Conservation (phyloP, 1,140 invertebrate genomes). For the Propsilocerus akamusi region DNA sequence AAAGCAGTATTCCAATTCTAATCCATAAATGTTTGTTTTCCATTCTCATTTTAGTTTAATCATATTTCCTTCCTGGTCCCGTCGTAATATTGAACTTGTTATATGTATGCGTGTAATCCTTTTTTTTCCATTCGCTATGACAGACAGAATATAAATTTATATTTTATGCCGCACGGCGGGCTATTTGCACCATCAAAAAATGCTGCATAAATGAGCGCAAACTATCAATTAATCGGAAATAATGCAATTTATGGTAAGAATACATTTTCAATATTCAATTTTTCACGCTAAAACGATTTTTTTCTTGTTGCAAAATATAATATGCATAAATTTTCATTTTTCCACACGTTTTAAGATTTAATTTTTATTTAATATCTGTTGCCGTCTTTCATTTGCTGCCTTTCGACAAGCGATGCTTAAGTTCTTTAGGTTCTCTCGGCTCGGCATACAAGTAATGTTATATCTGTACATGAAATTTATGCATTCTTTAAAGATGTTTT, state of each 20-base stretch:
- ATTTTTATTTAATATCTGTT: slow-evolving; percentile 1
- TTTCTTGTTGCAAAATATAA: neutral
- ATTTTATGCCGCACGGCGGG: neutral
- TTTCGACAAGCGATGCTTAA: no score
- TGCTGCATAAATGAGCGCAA: neutral
- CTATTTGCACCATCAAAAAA: neutral
- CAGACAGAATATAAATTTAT: neutral
- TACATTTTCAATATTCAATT: slow-evolving; percentile 4
- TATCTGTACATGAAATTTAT: neutral
- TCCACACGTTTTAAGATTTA: slow-evolving; percentile 4
- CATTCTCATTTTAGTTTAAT: slow-evolving; percentile 3
- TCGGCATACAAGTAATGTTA: no score
- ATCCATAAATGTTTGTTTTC: neutral
- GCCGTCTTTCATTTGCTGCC: neutral
- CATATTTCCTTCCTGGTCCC: slow-evolving; percentile 1
- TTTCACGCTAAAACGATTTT: neutral
- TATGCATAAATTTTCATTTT: slow-evolving; percentile 4
- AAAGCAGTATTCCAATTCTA: neutral
- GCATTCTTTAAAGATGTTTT: no score
- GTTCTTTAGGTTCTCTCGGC: no score
- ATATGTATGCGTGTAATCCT: neutral
- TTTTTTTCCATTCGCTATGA: neutral
- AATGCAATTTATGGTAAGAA: slow-evolving; percentile 4
- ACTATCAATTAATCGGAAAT: slow-evolving; percentile 2
- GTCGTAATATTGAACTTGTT: neutral